phyloP scores from a whole-genome alignment of 2,797 vertebrate genomes.

The Muscicapa comitata region DNA sequence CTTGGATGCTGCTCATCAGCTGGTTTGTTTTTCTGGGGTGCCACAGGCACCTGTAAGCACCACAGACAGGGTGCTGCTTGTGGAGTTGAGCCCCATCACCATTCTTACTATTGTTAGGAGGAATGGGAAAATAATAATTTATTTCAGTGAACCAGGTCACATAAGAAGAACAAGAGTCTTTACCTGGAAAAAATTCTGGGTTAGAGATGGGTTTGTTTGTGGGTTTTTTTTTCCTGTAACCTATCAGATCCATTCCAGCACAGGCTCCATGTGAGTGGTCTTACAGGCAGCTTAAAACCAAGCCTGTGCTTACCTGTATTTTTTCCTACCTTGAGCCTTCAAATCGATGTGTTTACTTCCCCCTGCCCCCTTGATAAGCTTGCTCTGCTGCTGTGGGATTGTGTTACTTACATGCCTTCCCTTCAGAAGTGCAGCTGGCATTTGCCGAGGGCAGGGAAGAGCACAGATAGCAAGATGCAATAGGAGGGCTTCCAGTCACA shows the following conservation, averaged over 20 bases:
- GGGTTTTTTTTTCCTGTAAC: rapidly evolving
- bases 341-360: neutral
- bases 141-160: neutral
- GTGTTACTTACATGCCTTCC: rapidly evolving
- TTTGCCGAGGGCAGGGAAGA: neutral
- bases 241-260: neutral
- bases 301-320: rapidly evolving
- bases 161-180: neutral
- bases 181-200: neutral
- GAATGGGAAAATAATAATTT: neutral
- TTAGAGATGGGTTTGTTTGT: neutral
- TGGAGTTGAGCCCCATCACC: neutral
- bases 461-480: rapidly evolving
- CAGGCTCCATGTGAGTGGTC: rapidly evolving
- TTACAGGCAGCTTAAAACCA: neutral
- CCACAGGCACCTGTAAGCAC: neutral
- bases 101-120: neutral
- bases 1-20: neutral
- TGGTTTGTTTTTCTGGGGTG: neutral
- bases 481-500: neutral
- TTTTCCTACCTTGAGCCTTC: neutral
- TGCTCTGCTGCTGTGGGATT: neutral
- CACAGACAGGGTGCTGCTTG: neutral
- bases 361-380: neutral
- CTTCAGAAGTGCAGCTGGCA: neutral